Base-by-base conservation (phyloP, 1,140 invertebrate genomes). In the Mesaphorura yosii region DNA sequence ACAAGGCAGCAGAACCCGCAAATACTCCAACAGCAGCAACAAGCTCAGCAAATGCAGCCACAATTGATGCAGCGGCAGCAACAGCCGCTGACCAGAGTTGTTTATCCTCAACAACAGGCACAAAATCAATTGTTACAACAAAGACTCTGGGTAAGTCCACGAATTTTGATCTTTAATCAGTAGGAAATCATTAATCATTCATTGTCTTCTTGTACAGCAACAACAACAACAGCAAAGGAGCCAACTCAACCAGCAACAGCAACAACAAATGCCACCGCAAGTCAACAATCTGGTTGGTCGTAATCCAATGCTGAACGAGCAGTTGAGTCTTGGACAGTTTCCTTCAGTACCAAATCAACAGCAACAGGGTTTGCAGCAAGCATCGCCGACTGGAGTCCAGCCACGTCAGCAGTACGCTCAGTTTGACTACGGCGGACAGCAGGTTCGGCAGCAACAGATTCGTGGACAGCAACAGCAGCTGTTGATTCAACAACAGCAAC, bases 141-240 rank as follows among this genome's bases (percentile, higher is more conserved):
- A 34, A 34, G 10, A n/a, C 31, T n/a, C n/a, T 10, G 31, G n/a
- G 31, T 10, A n/a, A 34, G n/a, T 34, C 31, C 31, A 34, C 10
- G n/a, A 34, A 34, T 34, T 10, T 34, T 34, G 31, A n/a, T 34
- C 31, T 34, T n/a, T 34, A 34, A 34, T 34, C 31, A 10, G 31
- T 34, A 34, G 10, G n/a, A n/a, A 10, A 34, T 10, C 31, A 34
- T 10, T 84, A 84, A 71, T 82, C 85, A 4, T 82, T 87, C 85
- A 68, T 70, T 85, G 52, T 79, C 80, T 63, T 81, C 51, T 48
- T 38, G 51, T 48, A 22, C 76, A 39, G 73, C 77, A n/a, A 25
- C 67, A 64, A 57, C 60, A 65, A 64, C 68, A 66, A 64, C 75
- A 66, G 71, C 74, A 66, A 65, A 75, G 66, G 68, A 29, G 26